Base-by-base conservation (phyloP, 2,888 invertebrate species). In the Blastobasis lacticolella region DNA sequence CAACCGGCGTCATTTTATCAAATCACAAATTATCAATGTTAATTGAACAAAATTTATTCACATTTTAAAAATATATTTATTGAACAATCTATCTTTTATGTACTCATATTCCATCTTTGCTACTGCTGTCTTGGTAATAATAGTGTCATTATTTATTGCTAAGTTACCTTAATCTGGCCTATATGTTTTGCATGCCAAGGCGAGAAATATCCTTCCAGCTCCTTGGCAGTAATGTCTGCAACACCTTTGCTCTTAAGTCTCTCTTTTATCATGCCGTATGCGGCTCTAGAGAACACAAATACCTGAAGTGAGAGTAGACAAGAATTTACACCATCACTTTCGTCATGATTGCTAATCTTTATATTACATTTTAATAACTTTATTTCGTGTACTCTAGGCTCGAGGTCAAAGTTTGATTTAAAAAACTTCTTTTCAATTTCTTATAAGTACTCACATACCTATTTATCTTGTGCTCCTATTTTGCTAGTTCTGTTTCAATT, bases 101-200 rank as follows among this genome's bases (percentile, higher is more conserved):
- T 23, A 23, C 3, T 23, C 23, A 23, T 23, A 23, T 23, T 23
- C 23, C 23, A 23, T 23, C 23, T 1, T 3, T 23, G 23, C 23
- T 23, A 23, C 23, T 23, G 23, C 23, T 23, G 23, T 2, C 23
- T 23, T 23, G 23, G 23, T 23, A 23, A 23, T 23, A 23, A 23
- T 23, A 23, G 23, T 23, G 2, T 23, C 3, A 2, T 23, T 23
- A 23, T 23, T 23, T 23, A 23, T 23, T 23, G 23, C 23, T 23
- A 23, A 46, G 46, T 79, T 88, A 88, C 93, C 80, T 93, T 91
- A 46, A 94, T 93, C 63, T 91, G 90, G 47, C 95, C 94, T 78
- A 94, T 92, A 79, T 95, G 95, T 64, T 95, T 94, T 50, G 95
- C 94, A 73, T 94, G 94, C 92, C 94, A 94, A 43, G 95, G 95